Base-by-base conservation (phyloP, 2,797 vertebrate genomes). In the Myripristis jacobus region DNA sequence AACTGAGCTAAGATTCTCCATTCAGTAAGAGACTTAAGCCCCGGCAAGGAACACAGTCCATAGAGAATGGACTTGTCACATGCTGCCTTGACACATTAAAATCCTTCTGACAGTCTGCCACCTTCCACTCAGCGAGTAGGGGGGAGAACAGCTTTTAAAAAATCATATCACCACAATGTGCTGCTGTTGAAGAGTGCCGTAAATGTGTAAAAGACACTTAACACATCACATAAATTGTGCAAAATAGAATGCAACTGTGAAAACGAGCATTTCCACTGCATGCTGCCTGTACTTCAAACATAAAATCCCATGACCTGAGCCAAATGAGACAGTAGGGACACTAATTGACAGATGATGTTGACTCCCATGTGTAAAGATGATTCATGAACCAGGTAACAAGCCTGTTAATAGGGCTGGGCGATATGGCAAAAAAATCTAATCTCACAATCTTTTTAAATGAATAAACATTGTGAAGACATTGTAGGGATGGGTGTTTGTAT, bases 31-130 rank as follows among this genome's bases (percentile, higher is more conserved):
- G 84, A 88, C 75, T 89, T 91, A 86, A 88, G 81, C 76, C 29
- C 50, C 52, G 29, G 75, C 59, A 74, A 68, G 81, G 70, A 77
- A 83, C 80, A 83, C 77, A 76, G 85, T 59, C 87, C 83, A 73
- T 64, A 82, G 79, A 90, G 89, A 91, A 91, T 86, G 80, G 79
- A 90, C 81, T 81, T 76, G 88, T 91, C 90, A 93, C 86, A 91
- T 75, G 80, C 76, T 83, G 87, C 79, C 75, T 78, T 58, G 54
- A 87, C 69, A 83, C 74, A 82, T 87, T 89, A 85, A 88, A 89
- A 86, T 87, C 83, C 77, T 60, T 80, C 72, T 88, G 88, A 93
- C 89, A 91, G 81, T 51, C 72, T 84, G 80, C 79, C 85, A 72
- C 84, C 63, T 70, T 86, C 72, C 72, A 82, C 66, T 83, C 81